phyloP scores from a whole-genome alignment of 2,113 vertebrate species.

The Nettapus auritus region DNA sequence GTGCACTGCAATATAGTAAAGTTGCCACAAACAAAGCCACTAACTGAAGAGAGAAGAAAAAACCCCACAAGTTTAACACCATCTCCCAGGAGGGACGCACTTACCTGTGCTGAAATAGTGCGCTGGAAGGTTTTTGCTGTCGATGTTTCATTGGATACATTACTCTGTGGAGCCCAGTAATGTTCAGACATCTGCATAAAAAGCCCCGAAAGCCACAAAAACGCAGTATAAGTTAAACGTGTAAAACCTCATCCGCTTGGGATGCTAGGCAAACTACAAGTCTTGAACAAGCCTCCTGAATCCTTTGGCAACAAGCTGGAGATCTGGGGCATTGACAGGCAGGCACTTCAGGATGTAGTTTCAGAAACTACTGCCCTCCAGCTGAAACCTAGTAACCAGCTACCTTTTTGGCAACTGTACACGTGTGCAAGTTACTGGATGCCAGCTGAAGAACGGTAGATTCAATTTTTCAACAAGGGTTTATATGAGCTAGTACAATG shows the following conservation, averaged over 20 bases:
- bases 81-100: background rate
- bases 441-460: background rate
- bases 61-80: background rate
- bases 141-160: constrained; percentile 97
- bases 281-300: background rate
- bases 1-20: background rate
- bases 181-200: constrained; percentile 95
- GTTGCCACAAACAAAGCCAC: background rate
- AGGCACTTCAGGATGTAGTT: background rate
- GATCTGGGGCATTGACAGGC: background rate
- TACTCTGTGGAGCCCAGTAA: constrained; percentile 98
- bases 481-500: background rate
- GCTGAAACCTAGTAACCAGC: background rate
- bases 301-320: background rate
- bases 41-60: background rate
- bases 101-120: constrained; percentile 98
- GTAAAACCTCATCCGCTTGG: background rate
- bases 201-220: constrained; percentile 1
- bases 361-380: background rate
- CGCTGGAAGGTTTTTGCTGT: constrained; percentile 99
- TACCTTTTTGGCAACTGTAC: background rate
- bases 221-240: accelerated
- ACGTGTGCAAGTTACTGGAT: background rate
- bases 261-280: background rate
- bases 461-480: background rate